Evolutionary conservation across 2,113 vertebrate species (phyloP).

Genomic region (Tamias sibiricus): DNA sequence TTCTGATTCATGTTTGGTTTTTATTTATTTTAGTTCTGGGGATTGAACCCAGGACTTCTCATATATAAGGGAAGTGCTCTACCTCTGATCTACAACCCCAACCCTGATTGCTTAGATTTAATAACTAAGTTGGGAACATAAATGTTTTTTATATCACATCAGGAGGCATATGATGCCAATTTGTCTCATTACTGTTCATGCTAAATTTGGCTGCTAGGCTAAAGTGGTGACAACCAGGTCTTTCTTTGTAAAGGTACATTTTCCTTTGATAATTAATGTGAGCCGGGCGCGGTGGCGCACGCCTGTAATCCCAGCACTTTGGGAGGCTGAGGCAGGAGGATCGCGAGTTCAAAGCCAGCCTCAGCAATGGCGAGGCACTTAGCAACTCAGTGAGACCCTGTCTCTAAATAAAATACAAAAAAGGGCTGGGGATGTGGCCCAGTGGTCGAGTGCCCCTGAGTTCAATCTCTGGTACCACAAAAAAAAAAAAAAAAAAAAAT

Average conservation of each 20-base stretch:
- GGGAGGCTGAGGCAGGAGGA: no score
- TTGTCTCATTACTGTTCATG: not conserved
- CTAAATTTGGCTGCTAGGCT: not conserved
- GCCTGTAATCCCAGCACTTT: no score
- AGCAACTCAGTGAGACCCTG: no score
- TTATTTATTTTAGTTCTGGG: not conserved
- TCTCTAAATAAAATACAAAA: no score
- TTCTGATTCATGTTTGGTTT: conserved; percentile 10
- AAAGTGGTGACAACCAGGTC: not conserved
- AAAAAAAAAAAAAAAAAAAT: no score
- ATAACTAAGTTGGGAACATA: not conserved
- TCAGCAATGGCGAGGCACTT: no score
- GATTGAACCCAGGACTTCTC: not conserved
- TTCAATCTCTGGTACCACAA: no score
- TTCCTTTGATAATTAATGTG: conserved; percentile 43
- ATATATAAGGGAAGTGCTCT: not conserved
- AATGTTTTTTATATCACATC: not conserved
- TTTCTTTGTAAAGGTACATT: not conserved
- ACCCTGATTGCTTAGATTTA: not conserved
- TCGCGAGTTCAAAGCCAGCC: no score
- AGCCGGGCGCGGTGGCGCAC: no score
- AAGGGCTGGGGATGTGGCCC: no score
- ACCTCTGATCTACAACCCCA: not conserved
- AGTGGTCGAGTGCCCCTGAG: no score
- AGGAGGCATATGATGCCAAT: not conserved